Evolutionary conservation across 2,113 vertebrate genomes (phyloP), one percentile per base, ranked within the genome.

Genomic region (Notiomystis cincta): DNA sequence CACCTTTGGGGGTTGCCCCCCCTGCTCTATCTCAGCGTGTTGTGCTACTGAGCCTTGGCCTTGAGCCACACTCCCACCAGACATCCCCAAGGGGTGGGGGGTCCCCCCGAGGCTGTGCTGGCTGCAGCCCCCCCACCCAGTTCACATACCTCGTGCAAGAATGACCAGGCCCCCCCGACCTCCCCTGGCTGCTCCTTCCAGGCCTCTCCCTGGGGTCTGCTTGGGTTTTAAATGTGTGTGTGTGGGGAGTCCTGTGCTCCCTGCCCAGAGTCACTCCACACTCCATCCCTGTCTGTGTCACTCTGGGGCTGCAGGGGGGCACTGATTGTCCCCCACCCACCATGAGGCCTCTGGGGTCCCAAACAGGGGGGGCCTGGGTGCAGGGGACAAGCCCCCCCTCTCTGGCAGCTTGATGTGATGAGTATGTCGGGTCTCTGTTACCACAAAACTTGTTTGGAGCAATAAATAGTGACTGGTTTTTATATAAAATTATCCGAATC

Each of bases 101-200:
- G 71, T 11, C 30, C 6, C 30, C 70, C 2, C 0, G 37, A 92
- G 94, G 94, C 80, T 76, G 95, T 0, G 44, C 92, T 80, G 92
- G 83, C 71, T 60, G 92, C 53, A 17, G 95, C 70, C 58, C 79
- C 48, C 93, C 57, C 76, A 6, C 73, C 69, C 82, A 23, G 5
- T 87, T 97, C 84, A 95, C 56, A 82, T 96, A 96, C 97, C 96
- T 96, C 90, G 0, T 44, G 81, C 20, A 73, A 92, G 89, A 91
- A 94, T 42, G 1, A 42, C n/a, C 1, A 0, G 9, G 2, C 1
- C 16, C 13, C 31, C 37, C 20, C 2, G 7, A n/a, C 4, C 35
- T 22, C 19, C 28, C 8, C 6, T 15, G 28, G 76, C 71, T 51
- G 24, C 47, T 66, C 60, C 64, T 37, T 38, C 7, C 3, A 12